Percentiles rank a stretch among this genome's conserved stretches.
Conservation (phyloP, 2,113 vertebrate genomes). For the Cairina moschata region DNA sequence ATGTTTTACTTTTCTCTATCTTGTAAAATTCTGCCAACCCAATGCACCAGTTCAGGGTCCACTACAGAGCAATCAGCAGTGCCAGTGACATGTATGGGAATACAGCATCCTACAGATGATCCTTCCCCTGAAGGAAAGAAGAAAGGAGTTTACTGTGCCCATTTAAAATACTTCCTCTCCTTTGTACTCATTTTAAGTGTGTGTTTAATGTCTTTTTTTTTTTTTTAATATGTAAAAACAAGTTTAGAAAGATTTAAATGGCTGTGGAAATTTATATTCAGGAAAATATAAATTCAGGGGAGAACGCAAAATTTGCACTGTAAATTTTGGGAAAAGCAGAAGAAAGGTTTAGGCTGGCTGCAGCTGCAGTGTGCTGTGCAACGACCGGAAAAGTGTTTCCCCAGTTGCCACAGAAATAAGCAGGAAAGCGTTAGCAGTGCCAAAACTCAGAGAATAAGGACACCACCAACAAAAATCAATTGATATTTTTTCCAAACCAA, state of each 20-base stretch:
- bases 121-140: not conserved
- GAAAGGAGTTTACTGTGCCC: not conserved
- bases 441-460: not conserved
- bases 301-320: not conserved
- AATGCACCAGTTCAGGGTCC: not conserved
- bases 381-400: not conserved
- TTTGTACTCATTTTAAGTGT: not conserved
- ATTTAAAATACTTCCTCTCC: not conserved
- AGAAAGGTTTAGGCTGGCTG: not conserved
- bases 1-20: not conserved
- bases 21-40: not conserved
- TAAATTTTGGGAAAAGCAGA: not conserved
- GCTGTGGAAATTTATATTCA: not conserved
- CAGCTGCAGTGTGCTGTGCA: not conserved
- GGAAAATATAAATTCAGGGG: not conserved
- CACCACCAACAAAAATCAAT: not conserved
- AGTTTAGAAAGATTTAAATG: not conserved
- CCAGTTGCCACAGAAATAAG: not conserved
- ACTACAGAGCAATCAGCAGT: not conserved
- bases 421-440: not conserved
- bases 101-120: not conserved
- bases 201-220: not conserved
- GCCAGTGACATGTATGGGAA: not conserved
- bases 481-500: not conserved
- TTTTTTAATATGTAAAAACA: not conserved